Evolutionary conservation across 92 coral and sea anemone genomes (phyloP).

Genomic region (Galaxea fascicularis): DNA sequence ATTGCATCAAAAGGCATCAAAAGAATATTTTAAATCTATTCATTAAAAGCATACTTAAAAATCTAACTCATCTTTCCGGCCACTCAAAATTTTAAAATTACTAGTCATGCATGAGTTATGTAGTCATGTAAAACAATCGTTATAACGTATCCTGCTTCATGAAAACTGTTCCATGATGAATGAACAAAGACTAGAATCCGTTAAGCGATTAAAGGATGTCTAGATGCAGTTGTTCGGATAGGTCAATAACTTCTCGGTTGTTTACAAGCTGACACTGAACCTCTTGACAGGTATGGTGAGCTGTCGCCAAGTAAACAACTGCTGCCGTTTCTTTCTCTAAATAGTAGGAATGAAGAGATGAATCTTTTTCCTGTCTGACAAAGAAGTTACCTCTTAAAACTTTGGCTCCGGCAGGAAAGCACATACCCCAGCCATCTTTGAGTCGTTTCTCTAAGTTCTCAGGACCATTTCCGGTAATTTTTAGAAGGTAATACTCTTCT

Average conservation of each 20-base stretch:
- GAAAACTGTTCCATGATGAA: neutral
- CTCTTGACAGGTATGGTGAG: constrained; percentile 18
- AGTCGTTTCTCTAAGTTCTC: constrained; percentile 21
- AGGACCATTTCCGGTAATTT: constrained; percentile 51
- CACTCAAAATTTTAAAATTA: no score
- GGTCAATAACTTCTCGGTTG: neutral
- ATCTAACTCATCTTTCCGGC: no score
- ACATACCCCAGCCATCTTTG: constrained; percentile 33
- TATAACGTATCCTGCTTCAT: neutral
- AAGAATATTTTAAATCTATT: no score
- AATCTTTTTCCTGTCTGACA: constrained; percentile 12
- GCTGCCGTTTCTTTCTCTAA: constrained; percentile 29
- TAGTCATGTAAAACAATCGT: no score
- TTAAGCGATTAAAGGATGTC: constrained; percentile 28
- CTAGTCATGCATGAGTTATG: no score
- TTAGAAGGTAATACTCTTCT: constrained; percentile 37
- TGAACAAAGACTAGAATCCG: constrained; percentile 3
- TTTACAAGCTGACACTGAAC: neutral
- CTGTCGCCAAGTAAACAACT: constrained; percentile 42
- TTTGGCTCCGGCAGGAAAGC: constrained; percentile 22
- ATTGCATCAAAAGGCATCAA: no score
- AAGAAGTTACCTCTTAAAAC: constrained; percentile 40
- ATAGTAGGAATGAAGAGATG: constrained; percentile 14
- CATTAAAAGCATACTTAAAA: no score
- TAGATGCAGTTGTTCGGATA: constrained; percentile 14